A percentile compares a stretch with the other conserved stretches of the same genome.
phyloP scores from a whole-genome alignment of 2,797 vertebrate species.

The Peromyscus melanophrys region DNA sequence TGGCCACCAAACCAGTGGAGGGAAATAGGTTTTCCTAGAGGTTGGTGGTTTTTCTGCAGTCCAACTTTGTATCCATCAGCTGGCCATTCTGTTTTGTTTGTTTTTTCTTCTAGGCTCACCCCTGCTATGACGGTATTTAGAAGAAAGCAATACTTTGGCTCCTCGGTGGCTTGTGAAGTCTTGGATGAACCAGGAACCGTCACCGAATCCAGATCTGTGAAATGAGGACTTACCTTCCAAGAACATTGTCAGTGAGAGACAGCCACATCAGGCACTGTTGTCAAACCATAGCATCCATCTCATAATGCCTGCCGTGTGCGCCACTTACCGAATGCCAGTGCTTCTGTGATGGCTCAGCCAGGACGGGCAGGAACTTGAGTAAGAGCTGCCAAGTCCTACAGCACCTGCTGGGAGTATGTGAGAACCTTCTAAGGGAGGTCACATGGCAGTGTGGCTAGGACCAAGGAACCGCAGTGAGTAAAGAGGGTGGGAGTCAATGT shows the following conservation, averaged over 20 bases:
- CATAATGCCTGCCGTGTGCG: neutral
- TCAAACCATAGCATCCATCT: neutral
- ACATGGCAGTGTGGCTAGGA: neutral
- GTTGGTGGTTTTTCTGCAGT: neutral
- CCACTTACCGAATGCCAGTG: accelerated
- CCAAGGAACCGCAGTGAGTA: neutral
- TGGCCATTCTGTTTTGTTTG: neutral
- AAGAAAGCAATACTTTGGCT: neutral
- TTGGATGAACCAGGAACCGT: neutral
- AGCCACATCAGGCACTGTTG: neutral
- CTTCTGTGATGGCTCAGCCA: neutral
- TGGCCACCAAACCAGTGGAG: neutral
- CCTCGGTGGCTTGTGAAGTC: neutral
- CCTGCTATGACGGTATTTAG: neutral
- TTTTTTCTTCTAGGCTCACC: neutral
- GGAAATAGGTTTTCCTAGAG: neutral
- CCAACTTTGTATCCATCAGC: neutral
- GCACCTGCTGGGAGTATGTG: neutral
- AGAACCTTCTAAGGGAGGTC: neutral
- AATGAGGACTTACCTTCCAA: neutral
- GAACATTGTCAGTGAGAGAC: neutral
- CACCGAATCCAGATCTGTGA: neutral
- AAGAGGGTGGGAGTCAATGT: neutral
- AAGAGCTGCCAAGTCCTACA: neutral
- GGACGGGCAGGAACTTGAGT: neutral